These are phyloP conservation scores for Drosophila paranaensis DNA, from an alignment of 2,888 invertebrate genomes.

Conservation along the genomic window DNA sequence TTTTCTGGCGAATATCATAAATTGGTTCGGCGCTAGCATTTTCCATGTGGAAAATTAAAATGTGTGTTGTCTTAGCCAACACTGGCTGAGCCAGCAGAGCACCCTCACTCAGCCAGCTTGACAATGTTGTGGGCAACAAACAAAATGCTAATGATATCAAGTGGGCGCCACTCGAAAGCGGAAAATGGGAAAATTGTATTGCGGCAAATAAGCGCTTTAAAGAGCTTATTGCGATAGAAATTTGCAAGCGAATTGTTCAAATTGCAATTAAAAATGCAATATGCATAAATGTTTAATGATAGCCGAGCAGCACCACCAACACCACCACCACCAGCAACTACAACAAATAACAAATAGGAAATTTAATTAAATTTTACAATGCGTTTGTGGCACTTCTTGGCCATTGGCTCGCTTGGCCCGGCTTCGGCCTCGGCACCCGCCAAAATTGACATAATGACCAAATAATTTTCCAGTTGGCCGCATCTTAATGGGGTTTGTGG, in stretches of 20 bases:
- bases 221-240: constrained; percentile 34
- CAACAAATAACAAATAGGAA: constrained; percentile 39
- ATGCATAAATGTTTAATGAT: constrained; percentile 50
- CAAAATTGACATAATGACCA: constrained; percentile 76
- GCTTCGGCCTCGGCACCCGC: constrained; percentile 37
- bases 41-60: constrained; percentile 5
- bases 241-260: constrained; percentile 42
- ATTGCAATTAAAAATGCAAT: constrained; percentile 51
- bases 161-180: not conserved
- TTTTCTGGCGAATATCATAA: constrained; percentile 74
- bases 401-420: constrained; percentile 18
- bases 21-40: constrained; percentile 74
- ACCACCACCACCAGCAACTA: constrained; percentile 8
- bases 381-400: constrained; percentile 42
- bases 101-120: not conserved
- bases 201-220: constrained; percentile 41
- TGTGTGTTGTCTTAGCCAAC: constrained; percentile 29
- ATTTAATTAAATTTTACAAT: constrained; percentile 73
- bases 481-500: constrained; percentile 38
- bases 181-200: constrained; percentile 1
- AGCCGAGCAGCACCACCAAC: constrained; percentile 11
- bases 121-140: not conserved
- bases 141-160: constrained; percentile 3
- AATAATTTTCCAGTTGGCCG: constrained; percentile 77
- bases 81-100: too few relatives aligned